Evolutionary conservation across 1,140 invertebrate species (phyloP).

Genomic region (Tenebrio molitor): DNA sequence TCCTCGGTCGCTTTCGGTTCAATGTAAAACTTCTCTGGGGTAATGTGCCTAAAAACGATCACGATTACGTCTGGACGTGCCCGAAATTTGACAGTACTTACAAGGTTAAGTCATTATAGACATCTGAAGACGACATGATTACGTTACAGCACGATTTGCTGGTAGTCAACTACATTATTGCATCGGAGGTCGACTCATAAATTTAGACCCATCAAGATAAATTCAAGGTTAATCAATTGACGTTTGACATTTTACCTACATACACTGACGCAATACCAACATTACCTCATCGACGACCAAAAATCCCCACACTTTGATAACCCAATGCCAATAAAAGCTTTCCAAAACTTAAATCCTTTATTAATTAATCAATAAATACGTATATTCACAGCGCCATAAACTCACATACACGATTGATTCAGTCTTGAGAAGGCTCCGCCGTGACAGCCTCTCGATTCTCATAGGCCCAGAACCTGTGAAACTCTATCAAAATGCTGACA

Average conservation of each 20-base stretch:
- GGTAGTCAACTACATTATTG: constrained; percentile 21
- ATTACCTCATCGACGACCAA: too few species aligned
- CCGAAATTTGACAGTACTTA: constrained; percentile 66
- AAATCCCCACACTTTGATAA: too few species aligned
- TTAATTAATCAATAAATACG: too few species aligned
- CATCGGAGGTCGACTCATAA: neutral
- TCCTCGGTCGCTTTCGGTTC: constrained; percentile 75
- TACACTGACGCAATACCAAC: too few species aligned
- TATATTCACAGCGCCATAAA: too few species aligned
- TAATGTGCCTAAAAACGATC: constrained; percentile 73
- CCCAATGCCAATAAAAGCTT: too few species aligned
- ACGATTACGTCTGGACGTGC: neutral
- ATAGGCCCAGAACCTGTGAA: constrained; percentile 97
- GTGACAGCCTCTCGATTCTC: constrained; percentile 90
- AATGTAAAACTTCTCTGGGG: constrained; percentile 81
- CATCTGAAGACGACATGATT: constrained; percentile 59
- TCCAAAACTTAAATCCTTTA: too few species aligned
- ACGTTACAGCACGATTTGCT: neutral
- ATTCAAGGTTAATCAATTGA: constrained; percentile 31
- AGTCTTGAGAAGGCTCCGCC: constrained; percentile 68
- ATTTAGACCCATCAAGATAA: constrained; percentile 1
- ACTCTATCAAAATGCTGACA: constrained; percentile 94
- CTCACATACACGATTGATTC: neutral
- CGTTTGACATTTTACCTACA: constrained; percentile 17
- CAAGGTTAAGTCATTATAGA: constrained; percentile 76